phyloP scores from a whole-genome alignment of 2,797 vertebrate species.

The Caiman crocodilus region DNA sequence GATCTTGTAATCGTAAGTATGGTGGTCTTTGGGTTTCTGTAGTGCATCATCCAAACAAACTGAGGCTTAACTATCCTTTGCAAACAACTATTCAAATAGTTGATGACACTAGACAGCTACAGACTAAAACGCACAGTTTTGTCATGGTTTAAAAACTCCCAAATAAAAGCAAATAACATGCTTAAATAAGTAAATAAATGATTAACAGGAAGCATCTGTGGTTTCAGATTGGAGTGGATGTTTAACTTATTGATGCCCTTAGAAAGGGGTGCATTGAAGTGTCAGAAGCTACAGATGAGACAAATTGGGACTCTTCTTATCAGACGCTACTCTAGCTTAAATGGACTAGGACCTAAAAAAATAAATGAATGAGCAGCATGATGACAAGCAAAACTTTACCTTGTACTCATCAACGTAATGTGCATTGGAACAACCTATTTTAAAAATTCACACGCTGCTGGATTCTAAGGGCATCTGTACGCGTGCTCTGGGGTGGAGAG shows the following conservation, averaged over 20 bases:
- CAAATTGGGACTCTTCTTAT: not conserved
- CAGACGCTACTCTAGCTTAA: too few relatives aligned
- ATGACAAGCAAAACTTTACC: not conserved
- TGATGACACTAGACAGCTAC: not conserved
- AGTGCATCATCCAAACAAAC: too few relatives aligned
- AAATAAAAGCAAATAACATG: fast-evolving
- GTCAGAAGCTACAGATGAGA: not conserved
- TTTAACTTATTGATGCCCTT: not conserved
- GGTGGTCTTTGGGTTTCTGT: too few relatives aligned
- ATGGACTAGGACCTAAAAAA: not conserved
- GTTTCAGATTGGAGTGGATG: not conserved
- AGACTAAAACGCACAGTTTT: too few relatives aligned
- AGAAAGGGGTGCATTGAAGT: not conserved
- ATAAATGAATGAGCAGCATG: not conserved
- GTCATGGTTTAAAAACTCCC: not conserved
- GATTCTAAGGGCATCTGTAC: too few relatives aligned
- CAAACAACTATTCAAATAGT: not conserved
- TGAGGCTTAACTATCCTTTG: not conserved
- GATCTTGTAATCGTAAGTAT: too few relatives aligned
- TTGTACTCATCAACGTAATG: not conserved
- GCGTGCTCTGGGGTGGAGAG: too few relatives aligned
- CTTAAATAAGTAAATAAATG: not conserved
- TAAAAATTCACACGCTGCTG: not conserved
- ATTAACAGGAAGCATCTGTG: fast-evolving
- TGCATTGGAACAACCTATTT: not conserved